phyloP scores from a whole-genome alignment of 2,888 invertebrate species.

The Cactoblastis cactorum region DNA sequence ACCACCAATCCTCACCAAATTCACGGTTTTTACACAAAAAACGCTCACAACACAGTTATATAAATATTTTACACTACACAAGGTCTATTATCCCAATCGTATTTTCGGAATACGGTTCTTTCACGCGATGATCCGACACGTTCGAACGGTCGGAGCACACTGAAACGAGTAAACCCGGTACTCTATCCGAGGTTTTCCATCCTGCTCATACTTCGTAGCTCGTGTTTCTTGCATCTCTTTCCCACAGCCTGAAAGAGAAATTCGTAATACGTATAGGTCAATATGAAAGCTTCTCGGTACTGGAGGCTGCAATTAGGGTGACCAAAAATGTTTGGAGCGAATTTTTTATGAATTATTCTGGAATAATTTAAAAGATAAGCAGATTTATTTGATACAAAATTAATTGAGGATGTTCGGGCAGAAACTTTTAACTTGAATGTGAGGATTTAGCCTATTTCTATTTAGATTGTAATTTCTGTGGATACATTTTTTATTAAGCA shows the following conservation, averaged over 20 bases:
- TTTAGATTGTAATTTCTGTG: too few relatives aligned
- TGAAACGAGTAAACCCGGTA: conserved; percentile 64
- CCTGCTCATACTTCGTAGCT: conserved; percentile 42
- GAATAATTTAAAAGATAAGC: neutral
- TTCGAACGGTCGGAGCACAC: conserved; percentile 58
- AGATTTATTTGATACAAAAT: conserved; percentile 7
- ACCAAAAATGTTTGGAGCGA: conserved; percentile 30
- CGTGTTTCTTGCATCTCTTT: conserved; percentile 41
- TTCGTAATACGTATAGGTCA: conserved; percentile 78
- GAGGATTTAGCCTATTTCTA: too few relatives aligned
- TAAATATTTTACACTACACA: conserved; percentile 26
- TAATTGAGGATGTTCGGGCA: neutral
- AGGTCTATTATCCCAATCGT: conserved; percentile 34
- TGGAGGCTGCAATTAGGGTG: conserved; percentile 75
- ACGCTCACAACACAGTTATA: conserved; percentile 18
- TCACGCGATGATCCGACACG: conserved; percentile 46
- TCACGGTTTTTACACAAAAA: conserved; percentile 17
- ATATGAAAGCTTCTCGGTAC: conserved; percentile 77
- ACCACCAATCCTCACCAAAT: conserved; percentile 20
- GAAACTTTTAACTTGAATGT: neutral
- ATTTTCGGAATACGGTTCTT: conserved; percentile 28
- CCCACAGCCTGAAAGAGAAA: conserved; percentile 63
- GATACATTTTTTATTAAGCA: too few relatives aligned
- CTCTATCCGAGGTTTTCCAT: conserved; percentile 42
- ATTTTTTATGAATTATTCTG: conserved; percentile 12